These are phyloP conservation scores for Syrrhaptes paradoxus DNA, from an alignment of 2,113 vertebrate genomes.

Conservation along the genomic window DNA sequence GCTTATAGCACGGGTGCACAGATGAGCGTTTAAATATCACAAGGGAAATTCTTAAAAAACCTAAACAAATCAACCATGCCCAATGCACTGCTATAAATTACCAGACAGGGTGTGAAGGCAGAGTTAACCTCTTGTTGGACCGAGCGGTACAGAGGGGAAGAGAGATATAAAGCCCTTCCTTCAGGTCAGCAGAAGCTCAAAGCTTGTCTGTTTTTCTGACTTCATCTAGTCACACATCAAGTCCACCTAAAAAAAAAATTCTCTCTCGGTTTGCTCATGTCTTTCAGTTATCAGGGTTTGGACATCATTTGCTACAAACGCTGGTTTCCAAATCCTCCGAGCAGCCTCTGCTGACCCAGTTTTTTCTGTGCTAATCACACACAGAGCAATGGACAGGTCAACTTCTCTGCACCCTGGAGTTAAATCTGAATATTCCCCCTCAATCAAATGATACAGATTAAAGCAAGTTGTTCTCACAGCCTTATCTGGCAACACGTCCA, in stretches of 20 bases:
- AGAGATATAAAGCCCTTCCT: background rate
- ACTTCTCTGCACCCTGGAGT: background rate
- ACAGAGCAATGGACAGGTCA: background rate
- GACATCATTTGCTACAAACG: background rate
- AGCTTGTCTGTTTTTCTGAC: background rate
- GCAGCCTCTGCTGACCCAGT: slow-evolving; percentile 3
- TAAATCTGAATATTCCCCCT: background rate
- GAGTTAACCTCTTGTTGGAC: background rate
- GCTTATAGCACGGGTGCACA: background rate
- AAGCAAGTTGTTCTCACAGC: background rate
- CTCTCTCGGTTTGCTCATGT: background rate
- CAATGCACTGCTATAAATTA: background rate
- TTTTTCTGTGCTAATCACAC: background rate
- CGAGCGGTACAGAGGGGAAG: background rate
- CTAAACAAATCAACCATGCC: background rate
- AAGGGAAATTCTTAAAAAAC: background rate
- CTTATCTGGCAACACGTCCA: background rate
- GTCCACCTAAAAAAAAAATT: background rate
- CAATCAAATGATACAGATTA: background rate
- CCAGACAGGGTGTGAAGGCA: background rate
- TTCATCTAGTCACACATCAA: background rate
- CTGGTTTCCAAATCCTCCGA: background rate
- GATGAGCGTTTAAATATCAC: background rate
- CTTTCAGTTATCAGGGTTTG: background rate
- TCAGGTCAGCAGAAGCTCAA: background rate